Percentiles rank a stretch among this genome's conserved stretches.
Conservation (phyloP, 2,888 invertebrate genomes). For the Cephus pulcher region DNA sequence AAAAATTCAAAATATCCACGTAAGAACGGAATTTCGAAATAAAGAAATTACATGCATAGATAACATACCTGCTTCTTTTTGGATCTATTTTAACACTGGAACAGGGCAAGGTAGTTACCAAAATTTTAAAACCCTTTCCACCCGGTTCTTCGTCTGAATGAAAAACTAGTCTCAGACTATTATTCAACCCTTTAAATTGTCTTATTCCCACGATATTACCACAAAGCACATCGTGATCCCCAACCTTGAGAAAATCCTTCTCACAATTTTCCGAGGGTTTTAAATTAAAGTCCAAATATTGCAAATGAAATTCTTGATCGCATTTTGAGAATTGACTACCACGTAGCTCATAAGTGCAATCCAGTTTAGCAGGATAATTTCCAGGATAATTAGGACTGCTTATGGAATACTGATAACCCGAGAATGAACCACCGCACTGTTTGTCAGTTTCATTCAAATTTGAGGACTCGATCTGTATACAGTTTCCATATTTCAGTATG, state of each 20-base stretch:
- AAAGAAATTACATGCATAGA: no score
- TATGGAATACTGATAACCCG: constrained; percentile 67
- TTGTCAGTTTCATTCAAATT: constrained; percentile 15
- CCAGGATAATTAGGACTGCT: constrained; percentile 70
- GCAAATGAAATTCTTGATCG: constrained; percentile 68
- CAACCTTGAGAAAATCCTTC: constrained; percentile 69
- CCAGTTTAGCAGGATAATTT: constrained; percentile 63
- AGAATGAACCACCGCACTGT: constrained; percentile 65
- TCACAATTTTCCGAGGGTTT: constrained; percentile 67
- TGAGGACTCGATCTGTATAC: no score
- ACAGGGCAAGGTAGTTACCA: constrained; percentile 69
- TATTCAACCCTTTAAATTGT: constrained; percentile 67
- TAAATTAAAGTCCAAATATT: constrained; percentile 71
- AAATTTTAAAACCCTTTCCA: constrained; percentile 68
- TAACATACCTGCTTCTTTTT: constrained; percentile 14
- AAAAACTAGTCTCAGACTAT: constrained; percentile 67
- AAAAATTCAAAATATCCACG: no score
- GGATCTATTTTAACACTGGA: constrained; percentile 21
- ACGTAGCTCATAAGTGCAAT: constrained; percentile 69
- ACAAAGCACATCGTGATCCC: constrained; percentile 67
- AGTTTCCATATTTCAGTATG: no score
- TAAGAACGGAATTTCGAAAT: no score
- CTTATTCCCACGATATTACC: constrained; percentile 67
- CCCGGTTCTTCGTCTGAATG: constrained; percentile 58
- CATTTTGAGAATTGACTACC: constrained; percentile 66